Evolutionary conservation across 2,113 vertebrate species (phyloP).

Genomic region (Procavia capensis): DNA sequence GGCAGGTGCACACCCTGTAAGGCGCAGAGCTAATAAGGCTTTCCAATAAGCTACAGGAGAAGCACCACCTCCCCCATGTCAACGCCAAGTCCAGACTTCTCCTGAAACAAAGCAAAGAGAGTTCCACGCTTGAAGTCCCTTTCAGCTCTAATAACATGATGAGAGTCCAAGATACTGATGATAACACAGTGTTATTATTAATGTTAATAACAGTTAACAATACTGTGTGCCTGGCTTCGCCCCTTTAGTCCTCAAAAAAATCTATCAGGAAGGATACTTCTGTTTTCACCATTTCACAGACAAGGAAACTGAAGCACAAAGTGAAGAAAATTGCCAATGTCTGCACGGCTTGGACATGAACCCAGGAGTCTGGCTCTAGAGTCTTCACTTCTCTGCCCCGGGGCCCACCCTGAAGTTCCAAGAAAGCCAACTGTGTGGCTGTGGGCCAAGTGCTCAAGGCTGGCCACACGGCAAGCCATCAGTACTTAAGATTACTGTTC

Average conservation of each 20-base stretch:
- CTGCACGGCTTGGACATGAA: neutral
- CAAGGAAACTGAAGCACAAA: neutral
- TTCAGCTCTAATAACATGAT: accelerated
- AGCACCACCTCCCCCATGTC: accelerated
- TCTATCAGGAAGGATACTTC: neutral
- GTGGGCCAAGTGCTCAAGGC: neutral
- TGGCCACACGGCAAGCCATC: neutral
- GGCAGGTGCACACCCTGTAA: neutral
- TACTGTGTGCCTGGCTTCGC: neutral
- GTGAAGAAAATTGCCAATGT: neutral
- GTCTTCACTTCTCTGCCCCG: neutral
- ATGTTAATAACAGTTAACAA: neutral
- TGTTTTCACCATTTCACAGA: neutral
- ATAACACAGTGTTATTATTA: neutral
- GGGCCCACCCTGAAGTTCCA: neutral
- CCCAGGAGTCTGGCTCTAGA: neutral
- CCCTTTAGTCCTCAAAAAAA: neutral
- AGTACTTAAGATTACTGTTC: neutral
- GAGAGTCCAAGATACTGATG: neutral
- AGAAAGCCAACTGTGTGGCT: neutral
- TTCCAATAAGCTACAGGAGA: neutral
- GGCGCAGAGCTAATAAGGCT: neutral
- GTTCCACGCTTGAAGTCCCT: neutral
- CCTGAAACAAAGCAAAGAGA: neutral
- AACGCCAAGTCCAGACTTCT: neutral